A percentile compares a stretch with the other conserved stretches of the same genome.
Conservation (phyloP, 2,113 vertebrate species). For the Cichladusa arquata region DNA sequence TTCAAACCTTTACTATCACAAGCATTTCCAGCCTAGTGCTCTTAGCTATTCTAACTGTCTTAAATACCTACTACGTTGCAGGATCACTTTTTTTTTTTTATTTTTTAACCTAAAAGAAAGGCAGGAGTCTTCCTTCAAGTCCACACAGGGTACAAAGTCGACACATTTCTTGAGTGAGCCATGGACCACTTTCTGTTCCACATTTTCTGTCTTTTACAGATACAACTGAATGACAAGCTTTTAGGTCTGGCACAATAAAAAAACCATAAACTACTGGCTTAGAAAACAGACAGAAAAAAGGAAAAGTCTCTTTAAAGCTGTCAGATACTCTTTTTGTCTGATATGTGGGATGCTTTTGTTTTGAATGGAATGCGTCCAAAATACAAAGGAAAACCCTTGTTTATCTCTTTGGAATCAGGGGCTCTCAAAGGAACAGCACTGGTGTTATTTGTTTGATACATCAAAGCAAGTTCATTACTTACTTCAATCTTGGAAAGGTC, state of each 20-base stretch:
- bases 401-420: conserved; percentile 22
- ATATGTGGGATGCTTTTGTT: not conserved
- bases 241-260: not conserved
- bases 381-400: conserved; percentile 16
- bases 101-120: not conserved
- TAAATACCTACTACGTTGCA: not conserved
- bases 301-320: not conserved
- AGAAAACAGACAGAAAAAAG: not conserved
- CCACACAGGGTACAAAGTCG: not conserved
- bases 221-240: not conserved
- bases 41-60: not conserved
- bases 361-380: conserved; percentile 14
- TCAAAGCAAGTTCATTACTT: conserved; percentile 3
- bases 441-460: not conserved
- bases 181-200: not conserved
- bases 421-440: not conserved
- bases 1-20: not conserved
- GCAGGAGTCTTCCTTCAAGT: not conserved
- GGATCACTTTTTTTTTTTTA: not conserved
- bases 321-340: not conserved
- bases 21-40: not conserved
- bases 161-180: not conserved
- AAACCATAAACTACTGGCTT: not conserved
- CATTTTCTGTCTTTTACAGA: not conserved
- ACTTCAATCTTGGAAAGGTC: not conserved